Conservation (phyloP, 2,888 invertebrate species). For the Electrophaes corylata region DNA sequence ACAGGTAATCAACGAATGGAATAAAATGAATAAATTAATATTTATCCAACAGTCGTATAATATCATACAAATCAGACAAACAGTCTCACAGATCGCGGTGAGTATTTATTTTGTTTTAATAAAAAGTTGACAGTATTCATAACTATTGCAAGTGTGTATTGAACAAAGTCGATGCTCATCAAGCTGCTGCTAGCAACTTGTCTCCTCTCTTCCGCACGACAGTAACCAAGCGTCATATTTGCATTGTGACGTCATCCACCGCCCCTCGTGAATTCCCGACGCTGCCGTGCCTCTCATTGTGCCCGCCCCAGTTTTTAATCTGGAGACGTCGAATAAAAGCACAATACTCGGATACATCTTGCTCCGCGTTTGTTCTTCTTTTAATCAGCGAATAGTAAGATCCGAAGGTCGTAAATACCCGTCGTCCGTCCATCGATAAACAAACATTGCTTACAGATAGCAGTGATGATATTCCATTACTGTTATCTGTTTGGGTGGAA, state of each 20-base stretch:
- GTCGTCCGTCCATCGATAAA: conserved; percentile 29
- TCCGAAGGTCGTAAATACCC: conserved; percentile 42
- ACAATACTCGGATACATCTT: conserved; percentile 73
- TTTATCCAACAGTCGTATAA: background rate
- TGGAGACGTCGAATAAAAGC: conserved; percentile 76
- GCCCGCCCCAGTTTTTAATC: conserved; percentile 78
- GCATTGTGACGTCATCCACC: conserved; percentile 64
- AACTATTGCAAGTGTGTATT: background rate
- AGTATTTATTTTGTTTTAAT: background rate
- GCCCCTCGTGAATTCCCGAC: conserved; percentile 54
- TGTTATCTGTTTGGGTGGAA: conserved; percentile 32
- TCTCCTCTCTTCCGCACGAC: conserved; percentile 32
- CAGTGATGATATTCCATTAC: conserved; percentile 32
- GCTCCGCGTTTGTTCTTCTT: conserved; percentile 65
- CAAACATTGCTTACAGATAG: background rate
- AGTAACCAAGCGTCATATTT: conserved; percentile 63
- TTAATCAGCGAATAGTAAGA: conserved; percentile 64
- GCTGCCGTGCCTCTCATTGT: conserved; percentile 67
- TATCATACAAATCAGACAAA: too few relatives aligned
- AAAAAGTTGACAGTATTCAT: background rate
- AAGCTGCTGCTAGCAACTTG: conserved; percentile 7
- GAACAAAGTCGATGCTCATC: conserved; percentile 8
- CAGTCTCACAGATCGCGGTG: too few relatives aligned
- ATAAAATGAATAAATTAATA: background rate
- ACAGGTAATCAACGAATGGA: conserved; percentile 6